Base-by-base conservation (phyloP, 2,113 vertebrate genomes). In the Danionella cerebrum region DNA sequence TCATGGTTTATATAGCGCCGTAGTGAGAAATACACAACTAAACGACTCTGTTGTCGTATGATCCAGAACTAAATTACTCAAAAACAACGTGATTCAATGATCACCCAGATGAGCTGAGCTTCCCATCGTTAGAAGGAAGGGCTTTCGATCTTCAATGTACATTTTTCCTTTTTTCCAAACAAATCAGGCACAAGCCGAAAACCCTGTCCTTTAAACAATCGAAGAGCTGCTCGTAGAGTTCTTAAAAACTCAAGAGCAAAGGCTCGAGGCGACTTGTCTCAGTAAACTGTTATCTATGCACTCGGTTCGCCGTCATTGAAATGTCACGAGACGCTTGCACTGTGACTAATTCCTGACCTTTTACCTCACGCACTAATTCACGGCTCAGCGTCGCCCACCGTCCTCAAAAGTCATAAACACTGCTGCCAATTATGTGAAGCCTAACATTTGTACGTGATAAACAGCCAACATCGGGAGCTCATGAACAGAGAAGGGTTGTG, bases 271-370 rank as follows among this genome's bases (percentile, higher is more conserved):
- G 21, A 21, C 33, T 39, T 5, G n/a, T 50, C 21, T 38, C 57
- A 62, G 13, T 53, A 53, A 62, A 53, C n/a, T 53, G 29, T 60
- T 41, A 62, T 70, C 36, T 60, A 52, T 18, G 38, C 33, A 67
- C 25, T 72, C 25, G 42, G n/a, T 36, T 22, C 51, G 14, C 38
- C 45, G 41, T 24, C 31, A 38, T 44, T 29, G 16, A 65, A 67
- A 72, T 67, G 55, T 72, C 64, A 60, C 54, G 35, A 5, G 22
- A 11, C 27, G 16, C 67, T 53, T 60, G 36, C 35, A 39, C 39
- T 50, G 48, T 72, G 45, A 52, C 52, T 67, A 36, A 67, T 67
- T 45, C 55, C 70, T 67, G 64, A 72, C 64, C 63, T 60, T 72
- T 67, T 65, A 45, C 45, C 65, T 73, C 48, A 12, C 55, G 36